Percentiles rank a stretch among this genome's conserved stretches.
Evolutionary conservation across 2,113 vertebrate genomes (phyloP).

Genomic region (Elachura formosa): DNA sequence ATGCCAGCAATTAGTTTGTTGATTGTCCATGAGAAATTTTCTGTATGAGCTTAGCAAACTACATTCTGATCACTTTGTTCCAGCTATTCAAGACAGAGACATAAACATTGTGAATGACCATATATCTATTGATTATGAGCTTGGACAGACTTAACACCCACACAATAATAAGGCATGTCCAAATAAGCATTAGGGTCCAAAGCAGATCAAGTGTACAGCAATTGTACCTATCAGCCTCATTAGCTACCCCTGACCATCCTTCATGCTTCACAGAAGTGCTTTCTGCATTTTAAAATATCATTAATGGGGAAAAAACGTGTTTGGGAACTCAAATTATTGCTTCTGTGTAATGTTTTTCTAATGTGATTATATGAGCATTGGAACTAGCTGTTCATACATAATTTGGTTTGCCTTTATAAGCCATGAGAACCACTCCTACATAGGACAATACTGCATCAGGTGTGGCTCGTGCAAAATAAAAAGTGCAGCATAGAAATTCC

Average conservation of each 20-base stretch:
- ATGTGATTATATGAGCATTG: neutral
- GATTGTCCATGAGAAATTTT: constrained; percentile 9
- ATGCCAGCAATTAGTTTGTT: constrained; percentile 41
- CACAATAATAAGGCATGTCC: constrained; percentile 17
- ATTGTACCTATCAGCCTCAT: constrained; percentile 39
- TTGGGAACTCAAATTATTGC: constrained; percentile 25
- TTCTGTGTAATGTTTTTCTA: neutral
- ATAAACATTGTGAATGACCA: neutral
- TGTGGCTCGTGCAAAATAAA: neutral
- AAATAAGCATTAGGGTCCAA: constrained; percentile 42
- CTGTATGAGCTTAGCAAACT: neutral
- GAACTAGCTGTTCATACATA: neutral
- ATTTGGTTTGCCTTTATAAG: neutral
- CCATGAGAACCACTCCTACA: neutral
- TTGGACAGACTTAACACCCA: constrained; percentile 30
- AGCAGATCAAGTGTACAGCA: constrained; percentile 31
- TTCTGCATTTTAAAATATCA: constrained; percentile 40
- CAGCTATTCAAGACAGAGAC: neutral
- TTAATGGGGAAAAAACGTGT: constrained; percentile 40
- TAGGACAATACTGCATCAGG: neutral
- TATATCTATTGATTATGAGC: constrained; percentile 19
- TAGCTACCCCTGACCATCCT: constrained; percentile 28
- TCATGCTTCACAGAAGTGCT: constrained; percentile 1
- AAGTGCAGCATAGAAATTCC: neutral
- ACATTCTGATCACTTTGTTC: constrained; percentile 1